phyloP scores from a whole-genome alignment of 2,888 invertebrate species.

The Deilephila elpenor region DNA sequence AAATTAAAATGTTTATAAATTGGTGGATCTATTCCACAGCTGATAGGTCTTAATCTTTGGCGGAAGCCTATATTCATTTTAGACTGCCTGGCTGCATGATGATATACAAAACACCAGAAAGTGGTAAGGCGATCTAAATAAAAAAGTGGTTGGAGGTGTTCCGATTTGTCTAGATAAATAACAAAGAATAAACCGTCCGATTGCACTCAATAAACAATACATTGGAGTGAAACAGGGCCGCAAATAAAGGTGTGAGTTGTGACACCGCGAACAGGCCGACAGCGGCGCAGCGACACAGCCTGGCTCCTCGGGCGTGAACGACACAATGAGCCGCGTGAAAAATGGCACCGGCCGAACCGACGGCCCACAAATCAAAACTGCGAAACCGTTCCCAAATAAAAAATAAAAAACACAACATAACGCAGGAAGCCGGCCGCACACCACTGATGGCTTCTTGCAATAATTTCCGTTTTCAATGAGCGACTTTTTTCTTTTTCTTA shows the following conservation, averaged over 20 bases:
- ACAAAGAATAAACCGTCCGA: slow-evolving; percentile 42
- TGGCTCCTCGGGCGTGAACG: slow-evolving; percentile 61
- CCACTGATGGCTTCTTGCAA: slow-evolving; percentile 84
- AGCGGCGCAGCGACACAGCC: slow-evolving; percentile 42
- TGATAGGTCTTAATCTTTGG: no score
- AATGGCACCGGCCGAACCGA: slow-evolving; percentile 65
- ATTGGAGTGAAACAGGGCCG: slow-evolving; percentile 42
- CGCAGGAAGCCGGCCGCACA: slow-evolving; percentile 71
- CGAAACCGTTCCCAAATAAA: slow-evolving; percentile 62
- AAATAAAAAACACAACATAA: slow-evolving; percentile 51
- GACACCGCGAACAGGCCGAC: slow-evolving; percentile 55
- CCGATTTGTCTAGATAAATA: slow-evolving; percentile 15
- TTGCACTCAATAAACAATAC: slow-evolving; percentile 47
- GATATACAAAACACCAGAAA: no score
- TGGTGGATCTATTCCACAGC: no score
- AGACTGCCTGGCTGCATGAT: no score
- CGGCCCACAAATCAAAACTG: slow-evolving; percentile 76
- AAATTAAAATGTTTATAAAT: background rate
- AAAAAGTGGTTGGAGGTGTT: background rate
- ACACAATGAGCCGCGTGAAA: slow-evolving; percentile 75
- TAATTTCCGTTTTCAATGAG: slow-evolving; percentile 85
- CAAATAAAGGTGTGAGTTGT: slow-evolving; percentile 59
- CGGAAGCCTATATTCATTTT: no score
- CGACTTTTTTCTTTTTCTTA: slow-evolving; percentile 83
- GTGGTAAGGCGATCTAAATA: no score